These are phyloP conservation scores for Caretta caretta DNA, from an alignment of 2,113 vertebrate species.

Conservation along the genomic window DNA sequence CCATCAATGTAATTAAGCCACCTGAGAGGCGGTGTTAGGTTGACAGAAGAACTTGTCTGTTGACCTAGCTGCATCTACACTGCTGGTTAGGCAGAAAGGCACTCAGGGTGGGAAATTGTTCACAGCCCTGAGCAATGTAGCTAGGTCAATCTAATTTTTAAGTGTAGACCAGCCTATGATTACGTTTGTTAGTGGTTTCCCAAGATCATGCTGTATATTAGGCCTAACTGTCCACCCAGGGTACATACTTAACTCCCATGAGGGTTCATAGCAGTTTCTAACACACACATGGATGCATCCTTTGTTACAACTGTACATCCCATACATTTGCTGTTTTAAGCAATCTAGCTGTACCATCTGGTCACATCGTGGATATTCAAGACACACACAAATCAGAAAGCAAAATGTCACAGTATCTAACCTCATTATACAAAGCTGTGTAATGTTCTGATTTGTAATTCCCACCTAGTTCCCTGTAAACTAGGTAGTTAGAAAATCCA, in stretches of 20 bases:
- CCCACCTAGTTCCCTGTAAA: neutral
- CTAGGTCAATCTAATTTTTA: neutral
- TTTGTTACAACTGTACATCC: neutral
- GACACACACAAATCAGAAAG: neutral
- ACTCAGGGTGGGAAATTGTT: neutral
- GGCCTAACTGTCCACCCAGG: neutral
- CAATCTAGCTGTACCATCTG: neutral
- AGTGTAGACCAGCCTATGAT: neutral
- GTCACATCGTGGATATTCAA: neutral
- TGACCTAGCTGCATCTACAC: neutral
- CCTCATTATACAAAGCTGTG: neutral
- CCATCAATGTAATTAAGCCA: neutral
- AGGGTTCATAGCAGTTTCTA: neutral
- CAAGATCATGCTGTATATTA: fast-evolving
- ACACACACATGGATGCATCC: fast-evolving
- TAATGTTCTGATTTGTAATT: constrained; percentile 43
- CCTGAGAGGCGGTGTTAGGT: neutral
- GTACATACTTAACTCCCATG: neutral
- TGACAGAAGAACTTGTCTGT: neutral
- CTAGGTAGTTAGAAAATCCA: neutral
- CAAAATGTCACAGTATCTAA: neutral
- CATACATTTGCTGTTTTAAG: fast-evolving
- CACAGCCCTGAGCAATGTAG: neutral
- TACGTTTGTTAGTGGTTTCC: fast-evolving
- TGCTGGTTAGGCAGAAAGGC: neutral